Conservation (phyloP, 2,113 vertebrate genomes). For the Jaculus jaculus region DNA sequence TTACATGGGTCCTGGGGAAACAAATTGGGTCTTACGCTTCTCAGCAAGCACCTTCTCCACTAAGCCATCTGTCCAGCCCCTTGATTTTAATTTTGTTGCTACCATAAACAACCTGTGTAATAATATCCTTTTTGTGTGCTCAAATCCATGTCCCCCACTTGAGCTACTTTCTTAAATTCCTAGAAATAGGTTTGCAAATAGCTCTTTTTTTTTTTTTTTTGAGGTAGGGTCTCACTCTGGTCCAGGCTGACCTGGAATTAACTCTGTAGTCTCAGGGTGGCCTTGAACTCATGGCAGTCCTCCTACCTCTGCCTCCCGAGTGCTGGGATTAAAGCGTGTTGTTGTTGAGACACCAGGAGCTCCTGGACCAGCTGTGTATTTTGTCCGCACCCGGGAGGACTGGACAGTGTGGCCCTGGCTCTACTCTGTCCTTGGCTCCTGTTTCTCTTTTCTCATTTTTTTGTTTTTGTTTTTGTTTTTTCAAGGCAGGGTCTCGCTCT, state of each 20-base stretch:
- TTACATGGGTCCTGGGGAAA: too few species aligned
- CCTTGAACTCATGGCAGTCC: too few species aligned
- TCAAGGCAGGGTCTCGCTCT: too few species aligned
- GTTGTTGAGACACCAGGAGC: not conserved
- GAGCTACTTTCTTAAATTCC: not conserved
- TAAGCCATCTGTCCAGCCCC: too few species aligned
- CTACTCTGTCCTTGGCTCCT: not conserved
- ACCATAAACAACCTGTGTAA: not conserved
- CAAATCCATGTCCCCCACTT: not conserved
- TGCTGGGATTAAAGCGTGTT: too few species aligned
- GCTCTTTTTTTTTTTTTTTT: not conserved
- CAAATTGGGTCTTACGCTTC: too few species aligned
- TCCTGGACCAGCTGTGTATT: not conserved
- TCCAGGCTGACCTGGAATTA: too few species aligned
- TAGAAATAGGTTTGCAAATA: not conserved
- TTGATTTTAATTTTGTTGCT: not conserved
- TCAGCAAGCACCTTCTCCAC: too few species aligned
- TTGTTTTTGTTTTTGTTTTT: not conserved
- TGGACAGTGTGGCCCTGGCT: not conserved
- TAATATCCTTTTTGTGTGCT: not conserved
- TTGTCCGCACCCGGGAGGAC: accelerated
- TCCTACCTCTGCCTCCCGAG: too few species aligned
- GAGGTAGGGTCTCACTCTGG: too few species aligned
- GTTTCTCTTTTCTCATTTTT: not conserved
- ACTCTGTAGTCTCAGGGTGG: too few species aligned